Base-by-base conservation (phyloP, 2,113 vertebrate species). In the Spermophilus dauricus region DNA sequence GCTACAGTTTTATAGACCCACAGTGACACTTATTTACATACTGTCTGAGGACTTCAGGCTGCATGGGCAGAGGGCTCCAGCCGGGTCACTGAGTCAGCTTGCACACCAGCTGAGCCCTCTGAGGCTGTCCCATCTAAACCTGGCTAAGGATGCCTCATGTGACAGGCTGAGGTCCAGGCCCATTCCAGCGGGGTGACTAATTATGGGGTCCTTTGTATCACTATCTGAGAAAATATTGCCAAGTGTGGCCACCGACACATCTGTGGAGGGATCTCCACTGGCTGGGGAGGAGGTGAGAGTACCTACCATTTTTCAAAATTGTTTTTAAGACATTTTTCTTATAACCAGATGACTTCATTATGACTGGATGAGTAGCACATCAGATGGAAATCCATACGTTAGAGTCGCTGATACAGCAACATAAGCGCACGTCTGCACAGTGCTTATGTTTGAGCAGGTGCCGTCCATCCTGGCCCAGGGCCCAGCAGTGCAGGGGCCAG, bases 401-500 rank as follows among this genome's bases (percentile, higher is more conserved):
- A 18, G 30, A 75, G 37, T 20, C 9, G 17, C 2, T 28, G 72
- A 2, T 14, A 5, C 0, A 5, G 2, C 1, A 0, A 22, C 30
- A 9, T 34, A 8, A 14, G 18, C 7, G 2, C 11, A 2, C 14
- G 3, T 8, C 32, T 51, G 42, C 65, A 58, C 6, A 2, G 8
- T 1, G 39, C 69, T 20, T 26, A 26, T 26, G 24, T 61, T 30
- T 67, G 18, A 20, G 45, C 5, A 5, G 58, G 17, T 32, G 10
- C 37, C 65, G 5, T 18, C 1, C 45, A 28, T 58, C 5, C 16
- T 18, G 1, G 6, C 72, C 24, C 61, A 14, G 56, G 4, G 5
- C 24, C 39, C 8, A 2, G 5, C 12, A 8, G 5, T 3, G 0
- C 6, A 1, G 0, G 13, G 13, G 30, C 37, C 37, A 45, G 28